A percentile compares a stretch with the other conserved stretches of the same genome.
phyloP scores from a whole-genome alignment of 2,888 invertebrate genomes.

The Rosalia funebris region DNA sequence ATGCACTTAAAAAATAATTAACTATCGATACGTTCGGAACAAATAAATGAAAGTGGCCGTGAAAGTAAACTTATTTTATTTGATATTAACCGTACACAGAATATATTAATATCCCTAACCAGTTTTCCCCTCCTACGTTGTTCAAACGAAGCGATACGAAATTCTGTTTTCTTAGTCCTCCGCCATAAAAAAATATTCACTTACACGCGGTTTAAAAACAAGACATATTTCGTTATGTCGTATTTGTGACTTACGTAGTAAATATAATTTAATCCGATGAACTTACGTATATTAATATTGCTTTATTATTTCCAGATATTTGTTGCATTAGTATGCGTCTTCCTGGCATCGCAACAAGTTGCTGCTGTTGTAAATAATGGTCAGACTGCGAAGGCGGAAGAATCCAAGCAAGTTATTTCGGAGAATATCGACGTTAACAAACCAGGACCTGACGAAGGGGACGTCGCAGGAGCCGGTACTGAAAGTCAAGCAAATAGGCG shows the following conservation, averaged over 20 bases:
- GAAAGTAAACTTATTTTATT: slow-evolving; percentile 7
- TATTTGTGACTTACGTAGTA: too few species aligned
- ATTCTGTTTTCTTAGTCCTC: too few species aligned
- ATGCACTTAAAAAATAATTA: background rate
- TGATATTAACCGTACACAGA: background rate
- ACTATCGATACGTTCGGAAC: background rate
- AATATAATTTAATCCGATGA: too few species aligned
- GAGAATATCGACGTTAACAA: slow-evolving; percentile 34
- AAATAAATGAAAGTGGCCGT: slow-evolving; percentile 1
- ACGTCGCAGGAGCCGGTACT: slow-evolving; percentile 54
- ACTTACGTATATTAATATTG: slow-evolving; percentile 1
- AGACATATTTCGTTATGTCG: too few species aligned
- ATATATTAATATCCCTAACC: background rate
- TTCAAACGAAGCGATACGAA: too few species aligned
- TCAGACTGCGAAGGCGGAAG: slow-evolving; percentile 45
- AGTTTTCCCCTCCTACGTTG: too few species aligned
- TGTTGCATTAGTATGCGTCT: slow-evolving; percentile 54
- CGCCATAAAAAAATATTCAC: too few species aligned
- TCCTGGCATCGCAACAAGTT: slow-evolving; percentile 55
- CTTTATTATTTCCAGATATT: slow-evolving; percentile 51
- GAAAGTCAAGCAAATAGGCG: slow-evolving; percentile 58
- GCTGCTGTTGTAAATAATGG: slow-evolving; percentile 61
- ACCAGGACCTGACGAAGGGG: slow-evolving; percentile 40
- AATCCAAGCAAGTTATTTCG: slow-evolving; percentile 32
- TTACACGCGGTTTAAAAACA: too few species aligned